Evolutionary conservation across 1,140 invertebrate genomes (phyloP).

Genomic region (Macrobrachium rosenbergii): DNA sequence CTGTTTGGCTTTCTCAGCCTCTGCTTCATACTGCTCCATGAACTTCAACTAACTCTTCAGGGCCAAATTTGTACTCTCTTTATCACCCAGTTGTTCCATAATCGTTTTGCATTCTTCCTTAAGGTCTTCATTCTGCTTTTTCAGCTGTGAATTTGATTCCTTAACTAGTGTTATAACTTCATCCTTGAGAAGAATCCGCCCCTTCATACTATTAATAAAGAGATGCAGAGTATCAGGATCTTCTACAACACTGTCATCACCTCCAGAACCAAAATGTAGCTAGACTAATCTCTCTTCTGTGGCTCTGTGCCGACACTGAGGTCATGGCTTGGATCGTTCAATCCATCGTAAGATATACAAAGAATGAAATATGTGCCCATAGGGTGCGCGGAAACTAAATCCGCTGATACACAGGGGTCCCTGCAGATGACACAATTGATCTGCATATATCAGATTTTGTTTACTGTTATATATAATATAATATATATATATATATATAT

Average conservation of each 20-base stretch:
- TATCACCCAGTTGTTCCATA: too few relatives aligned
- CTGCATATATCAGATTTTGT: too few relatives aligned
- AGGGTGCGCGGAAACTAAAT: constrained; percentile 43
- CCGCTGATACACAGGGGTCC: constrained; percentile 28
- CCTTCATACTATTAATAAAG: constrained; percentile 40
- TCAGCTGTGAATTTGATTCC: background rate
- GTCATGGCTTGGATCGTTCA: constrained; percentile 55
- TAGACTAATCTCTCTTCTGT: constrained; percentile 38
- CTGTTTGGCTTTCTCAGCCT: too few relatives aligned
- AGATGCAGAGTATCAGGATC: constrained; percentile 45
- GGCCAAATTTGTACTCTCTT: too few relatives aligned
- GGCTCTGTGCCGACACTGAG: constrained; percentile 48
- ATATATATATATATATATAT: too few relatives aligned
- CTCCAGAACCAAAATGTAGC: constrained; percentile 33
- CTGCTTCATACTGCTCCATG: too few relatives aligned
- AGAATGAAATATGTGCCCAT: constrained; percentile 53
- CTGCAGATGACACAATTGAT: constrained; percentile 54
- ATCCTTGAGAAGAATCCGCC: constrained; percentile 23
- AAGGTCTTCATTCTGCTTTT: constrained; percentile 17
- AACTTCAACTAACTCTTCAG: too few relatives aligned
- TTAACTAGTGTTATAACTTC: constrained; percentile 3
- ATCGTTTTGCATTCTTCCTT: background rate
- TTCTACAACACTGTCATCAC: background rate
- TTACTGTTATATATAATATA: too few relatives aligned
- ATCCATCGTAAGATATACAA: constrained; percentile 46